Base-by-base conservation (phyloP, 2,797 vertebrate species). In the Enteromius treurensis region DNA sequence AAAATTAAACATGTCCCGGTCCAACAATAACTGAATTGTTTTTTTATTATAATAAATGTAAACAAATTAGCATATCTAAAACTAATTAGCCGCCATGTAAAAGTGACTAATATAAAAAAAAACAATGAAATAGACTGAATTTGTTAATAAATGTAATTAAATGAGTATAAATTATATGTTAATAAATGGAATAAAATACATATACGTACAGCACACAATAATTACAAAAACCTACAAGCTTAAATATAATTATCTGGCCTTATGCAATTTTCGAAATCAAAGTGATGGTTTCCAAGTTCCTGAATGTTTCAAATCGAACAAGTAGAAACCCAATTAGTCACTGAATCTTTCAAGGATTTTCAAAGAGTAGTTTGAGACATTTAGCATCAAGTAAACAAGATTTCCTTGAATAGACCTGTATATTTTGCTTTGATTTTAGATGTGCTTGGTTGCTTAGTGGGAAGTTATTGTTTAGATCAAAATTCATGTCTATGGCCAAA, bases 341-440 rank as follows among this genome's bases (percentile, higher is more conserved):
- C 13, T 62, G 68, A 71, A n/a, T 71, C 40, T 80, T 73, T 73
- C 14, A 81, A 81, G 69, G 29, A 64, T 73, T 64, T 73, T 62
- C 40, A 81, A 78, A 47, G 45, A 37, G 55, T 64, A 49, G 55
- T 80, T 71, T 32, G 53, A 80, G 26, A 80, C 53, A 51, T n/a
- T 45, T 49, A 32, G n/a, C 19, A 64, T 60, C n/a, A 49, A 81
- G 42, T 81, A 73, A 74, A 81, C 69, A 74, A 37, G n/a, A 26
- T 81, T 37, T 75, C 14, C 5, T 51, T 17, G 23, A 81, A 32
- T 64, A 15, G 9, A 21, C 60, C 26, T 65, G 26, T 64, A 49
- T 65, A 62, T 60, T 62, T 64, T 47, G 23, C 58, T 47, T 77
- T 77, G 74, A 60, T 77, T 47, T 64, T 6, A 77, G 17, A 21